phyloP scores from a whole-genome alignment of 2,888 invertebrate species.

The Nezara viridula region DNA sequence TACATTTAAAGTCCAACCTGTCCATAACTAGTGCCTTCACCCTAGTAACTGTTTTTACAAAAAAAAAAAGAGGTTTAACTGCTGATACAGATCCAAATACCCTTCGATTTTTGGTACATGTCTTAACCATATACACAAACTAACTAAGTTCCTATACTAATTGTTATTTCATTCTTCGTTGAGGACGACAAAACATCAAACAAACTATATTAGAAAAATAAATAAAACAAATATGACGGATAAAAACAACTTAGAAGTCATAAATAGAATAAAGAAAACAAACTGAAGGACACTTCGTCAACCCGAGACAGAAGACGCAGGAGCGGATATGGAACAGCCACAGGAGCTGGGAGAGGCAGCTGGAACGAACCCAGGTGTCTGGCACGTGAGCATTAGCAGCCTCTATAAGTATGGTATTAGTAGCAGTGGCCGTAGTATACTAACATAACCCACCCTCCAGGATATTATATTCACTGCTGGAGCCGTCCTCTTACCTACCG shows the following conservation, averaged over 20 bases:
- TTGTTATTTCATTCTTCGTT: background rate
- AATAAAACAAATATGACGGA: background rate
- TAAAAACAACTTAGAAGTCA: background rate
- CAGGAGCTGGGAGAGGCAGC: background rate
- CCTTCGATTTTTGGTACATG: too few relatives aligned
- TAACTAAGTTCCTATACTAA: background rate
- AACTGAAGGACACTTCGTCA: background rate
- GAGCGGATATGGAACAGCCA: background rate
- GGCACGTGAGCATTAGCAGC: conserved; percentile 2
- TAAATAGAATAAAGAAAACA: conserved; percentile 22
- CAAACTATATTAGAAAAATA: background rate
- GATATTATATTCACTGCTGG: background rate
- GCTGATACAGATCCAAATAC: too few relatives aligned
- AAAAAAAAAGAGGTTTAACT: too few relatives aligned
- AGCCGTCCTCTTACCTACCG: background rate
- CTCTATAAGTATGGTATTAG: background rate
- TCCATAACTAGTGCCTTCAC: too few relatives aligned
- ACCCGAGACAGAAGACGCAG: background rate
- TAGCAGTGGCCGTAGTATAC: background rate
- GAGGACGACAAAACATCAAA: background rate
- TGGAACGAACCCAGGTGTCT: conserved; percentile 13
- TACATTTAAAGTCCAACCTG: too few relatives aligned
- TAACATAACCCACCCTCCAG: background rate
- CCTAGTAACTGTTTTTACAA: too few relatives aligned
- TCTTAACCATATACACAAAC: too few relatives aligned